Conservation (phyloP, 2,797 vertebrate species). For the Brachyrhaphis roseni region DNA sequence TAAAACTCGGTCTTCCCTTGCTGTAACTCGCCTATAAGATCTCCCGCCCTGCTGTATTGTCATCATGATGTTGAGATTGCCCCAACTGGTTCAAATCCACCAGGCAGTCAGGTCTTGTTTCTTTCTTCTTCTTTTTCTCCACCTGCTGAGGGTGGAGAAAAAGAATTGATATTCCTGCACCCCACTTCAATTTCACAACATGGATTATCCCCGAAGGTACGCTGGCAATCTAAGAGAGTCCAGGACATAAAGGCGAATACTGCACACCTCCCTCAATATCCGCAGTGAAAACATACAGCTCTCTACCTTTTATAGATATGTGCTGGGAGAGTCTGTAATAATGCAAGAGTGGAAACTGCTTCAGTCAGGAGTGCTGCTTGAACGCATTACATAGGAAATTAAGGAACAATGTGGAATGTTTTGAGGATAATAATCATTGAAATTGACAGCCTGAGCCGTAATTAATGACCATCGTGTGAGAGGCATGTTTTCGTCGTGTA, state of each 20-base stretch:
- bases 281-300: slow-evolving; percentile 43
- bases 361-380: slow-evolving; percentile 1
- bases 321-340: slow-evolving; percentile 22
- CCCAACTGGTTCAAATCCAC: slow-evolving; percentile 56
- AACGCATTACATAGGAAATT: slow-evolving; percentile 23
- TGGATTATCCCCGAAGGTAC: slow-evolving; percentile 76
- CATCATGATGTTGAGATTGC: slow-evolving; percentile 64
- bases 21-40: slow-evolving; percentile 29
- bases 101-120: slow-evolving; percentile 56
- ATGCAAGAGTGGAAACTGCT: slow-evolving; percentile 4
- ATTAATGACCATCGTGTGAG: slow-evolving; percentile 51
- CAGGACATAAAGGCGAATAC: slow-evolving; percentile 58
- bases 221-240: slow-evolving; percentile 63
- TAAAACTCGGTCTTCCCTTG: background rate
- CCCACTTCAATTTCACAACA: slow-evolving; percentile 78
- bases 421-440: slow-evolving; percentile 41
- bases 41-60: slow-evolving; percentile 37
- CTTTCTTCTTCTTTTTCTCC: slow-evolving; percentile 64
- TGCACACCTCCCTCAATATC: slow-evolving; percentile 42
- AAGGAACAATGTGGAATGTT: slow-evolving; percentile 37
- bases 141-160: slow-evolving; percentile 37
- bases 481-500: slow-evolving; percentile 49
- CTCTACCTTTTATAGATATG: slow-evolving; percentile 45
- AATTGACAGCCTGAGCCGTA: slow-evolving; percentile 51
- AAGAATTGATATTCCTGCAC: slow-evolving; percentile 69